Conservation (phyloP, 2,797 vertebrate genomes). For the Ceyx erithaca region DNA sequence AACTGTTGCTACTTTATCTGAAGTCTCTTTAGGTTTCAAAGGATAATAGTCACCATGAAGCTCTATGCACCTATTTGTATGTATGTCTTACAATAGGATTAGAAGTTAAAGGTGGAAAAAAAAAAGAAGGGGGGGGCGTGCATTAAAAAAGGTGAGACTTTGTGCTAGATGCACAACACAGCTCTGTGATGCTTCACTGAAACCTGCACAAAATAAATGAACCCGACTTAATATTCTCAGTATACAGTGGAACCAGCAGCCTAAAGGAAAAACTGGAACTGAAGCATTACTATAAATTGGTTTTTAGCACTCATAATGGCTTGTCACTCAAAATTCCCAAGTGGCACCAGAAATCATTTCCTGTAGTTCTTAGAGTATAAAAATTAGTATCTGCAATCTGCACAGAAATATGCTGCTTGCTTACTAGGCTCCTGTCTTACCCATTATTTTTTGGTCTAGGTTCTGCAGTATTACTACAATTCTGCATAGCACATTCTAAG, state of each 20-base stretch:
- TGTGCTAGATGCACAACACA: neutral
- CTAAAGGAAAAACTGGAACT: constrained; percentile 44
- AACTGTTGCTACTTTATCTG: neutral
- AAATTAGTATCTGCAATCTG: constrained; percentile 60
- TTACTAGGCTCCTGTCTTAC: constrained; percentile 23
- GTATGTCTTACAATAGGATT: neutral
- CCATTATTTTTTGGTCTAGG: constrained; percentile 9
- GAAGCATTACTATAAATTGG: constrained; percentile 57
- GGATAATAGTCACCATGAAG: neutral
- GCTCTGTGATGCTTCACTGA: neutral
- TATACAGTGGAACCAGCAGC: constrained; percentile 20
- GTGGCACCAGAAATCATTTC: constrained; percentile 60
- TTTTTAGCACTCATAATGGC: constrained; percentile 39
- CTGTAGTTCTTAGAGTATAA: constrained; percentile 28
- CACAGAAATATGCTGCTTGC: neutral
- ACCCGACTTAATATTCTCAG: constrained; percentile 20
- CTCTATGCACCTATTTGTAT: neutral
- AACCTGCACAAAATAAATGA: constrained; percentile 49
- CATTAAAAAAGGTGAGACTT: neutral
- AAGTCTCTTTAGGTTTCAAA: neutral
- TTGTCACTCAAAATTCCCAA: constrained; percentile 44
- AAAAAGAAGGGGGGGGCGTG: no score
- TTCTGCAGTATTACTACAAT: neutral
- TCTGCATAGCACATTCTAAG: constrained; percentile 29
- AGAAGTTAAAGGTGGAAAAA: neutral